Conservation (phyloP, 1,140 invertebrate species). For the Pogonomyrmex barbatus region DNA sequence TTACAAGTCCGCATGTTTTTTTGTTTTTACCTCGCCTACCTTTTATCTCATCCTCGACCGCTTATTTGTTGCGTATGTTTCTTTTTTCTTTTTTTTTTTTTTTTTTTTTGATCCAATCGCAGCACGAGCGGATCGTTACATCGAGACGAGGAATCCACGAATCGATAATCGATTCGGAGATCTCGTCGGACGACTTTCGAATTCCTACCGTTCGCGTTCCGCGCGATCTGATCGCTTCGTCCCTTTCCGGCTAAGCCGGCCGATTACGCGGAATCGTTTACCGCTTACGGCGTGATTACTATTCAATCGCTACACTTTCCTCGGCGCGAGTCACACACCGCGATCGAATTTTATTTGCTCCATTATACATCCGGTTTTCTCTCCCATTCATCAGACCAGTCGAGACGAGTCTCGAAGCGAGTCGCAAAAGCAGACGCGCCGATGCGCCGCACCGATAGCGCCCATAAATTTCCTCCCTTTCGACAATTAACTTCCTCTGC, state of each 20-base stretch:
- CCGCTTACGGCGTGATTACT: background rate
- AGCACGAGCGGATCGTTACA: background rate
- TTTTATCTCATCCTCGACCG: slow-evolving; percentile 21
- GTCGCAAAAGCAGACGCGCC: background rate
- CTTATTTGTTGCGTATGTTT: slow-evolving; percentile 20
- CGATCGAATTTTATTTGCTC: slow-evolving; percentile 5
- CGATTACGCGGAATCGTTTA: background rate
- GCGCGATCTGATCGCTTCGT: background rate
- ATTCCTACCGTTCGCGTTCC: background rate
- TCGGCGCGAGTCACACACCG: background rate
- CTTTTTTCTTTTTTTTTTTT: background rate
- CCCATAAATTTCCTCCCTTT: slow-evolving; percentile 13
- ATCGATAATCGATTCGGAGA: background rate
- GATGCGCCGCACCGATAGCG: slow-evolving; percentile 18
- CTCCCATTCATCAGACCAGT: background rate
- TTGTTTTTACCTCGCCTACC: slow-evolving; percentile 17
- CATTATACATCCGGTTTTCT: background rate
- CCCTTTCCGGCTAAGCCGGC: background rate
- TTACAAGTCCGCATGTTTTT: slow-evolving; percentile 43
- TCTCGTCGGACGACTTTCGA: background rate
- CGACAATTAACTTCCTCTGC: background rate
- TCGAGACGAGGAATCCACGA: background rate
- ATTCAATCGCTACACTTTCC: slow-evolving; percentile 31
- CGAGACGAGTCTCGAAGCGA: background rate
- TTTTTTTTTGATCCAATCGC: background rate